Base-by-base conservation (phyloP, 2,113 vertebrate species). In the Pachycephala philippinensis region DNA sequence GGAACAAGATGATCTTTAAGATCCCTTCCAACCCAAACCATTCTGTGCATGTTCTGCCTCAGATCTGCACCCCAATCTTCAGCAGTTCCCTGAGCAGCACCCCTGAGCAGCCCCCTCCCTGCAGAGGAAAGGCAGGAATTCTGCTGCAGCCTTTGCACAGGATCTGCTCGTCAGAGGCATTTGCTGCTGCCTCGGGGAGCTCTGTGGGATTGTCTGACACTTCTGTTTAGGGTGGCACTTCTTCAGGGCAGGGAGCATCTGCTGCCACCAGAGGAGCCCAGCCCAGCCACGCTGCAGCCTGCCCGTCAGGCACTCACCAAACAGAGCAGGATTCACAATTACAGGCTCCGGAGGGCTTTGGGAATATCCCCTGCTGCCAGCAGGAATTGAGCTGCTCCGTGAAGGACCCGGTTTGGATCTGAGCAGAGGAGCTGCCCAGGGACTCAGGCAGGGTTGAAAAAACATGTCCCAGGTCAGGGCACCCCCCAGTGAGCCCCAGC, bases 221-320 rank as follows among this genome's bases (percentile, higher is more conserved):
- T 26, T 72, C 50, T 44, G 6, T 17, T 87, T 17, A 2, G 77
- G 47, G 40, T 52, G 47, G 8, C 7, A 47, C 49, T 9, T 96
- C 79, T 53, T 30, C 71, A 49, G 93, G 79, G 86, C 91, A 83
- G 75, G 66, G 86, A 83, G 61, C 82, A 59, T 82, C 93, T 90
- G 93, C 91, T 85, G 56, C 90, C 64, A 28, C 39, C 59, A 9
- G 9, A 64, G n/a, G 12, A 45, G 56, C 2, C 0, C 78, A 26
- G 33, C 78, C 9, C 22, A 28, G 87, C 71, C 37, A 0, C 4
- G 57, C 44, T 50, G 75, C 77, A 33, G 28, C 21, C 76, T 78
- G 56, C 50, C 76, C 66, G 45, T 52, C n/a, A 42, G 68, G 82
- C 42, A 3, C 9, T 28, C 74, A 8, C 77, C 68, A 28, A 37